Evolutionary conservation across 1,140 invertebrate species (phyloP).

Genomic region (Globodera ellingtonae): DNA sequence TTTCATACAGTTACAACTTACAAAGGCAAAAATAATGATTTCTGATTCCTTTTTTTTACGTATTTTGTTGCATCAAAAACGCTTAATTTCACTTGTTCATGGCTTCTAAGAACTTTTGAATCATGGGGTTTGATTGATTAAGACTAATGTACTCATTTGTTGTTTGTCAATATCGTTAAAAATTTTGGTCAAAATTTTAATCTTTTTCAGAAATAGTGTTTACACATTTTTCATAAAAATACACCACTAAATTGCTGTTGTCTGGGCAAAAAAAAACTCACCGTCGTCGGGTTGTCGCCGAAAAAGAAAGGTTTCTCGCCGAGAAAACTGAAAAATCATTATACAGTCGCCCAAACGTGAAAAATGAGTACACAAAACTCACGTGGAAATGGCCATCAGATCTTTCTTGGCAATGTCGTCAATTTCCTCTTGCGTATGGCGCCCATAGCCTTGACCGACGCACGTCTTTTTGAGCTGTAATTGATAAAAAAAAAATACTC

Average conservation of each 20-base stretch:
- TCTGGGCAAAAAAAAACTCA: constrained; percentile 59
- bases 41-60: too few species aligned
- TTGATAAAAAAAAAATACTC: not conserved
- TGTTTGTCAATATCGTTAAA: not conserved
- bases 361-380: not conserved
- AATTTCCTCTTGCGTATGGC: constrained; percentile 85
- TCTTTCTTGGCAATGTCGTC: constrained; percentile 86
- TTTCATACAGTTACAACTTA: too few species aligned
- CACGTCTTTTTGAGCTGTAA: constrained; percentile 32
- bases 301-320: constrained; percentile 91
- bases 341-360: constrained; percentile 66
- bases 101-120: too few species aligned
- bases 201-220: too few species aligned
- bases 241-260: not conserved
- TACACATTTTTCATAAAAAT: too few species aligned
- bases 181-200: too few species aligned
- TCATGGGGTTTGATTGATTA: too few species aligned
- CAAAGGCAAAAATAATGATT: too few species aligned
- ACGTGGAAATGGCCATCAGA: constrained; percentile 81
- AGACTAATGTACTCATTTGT: not conserved
- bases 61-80: too few species aligned
- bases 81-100: too few species aligned
- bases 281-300: constrained; percentile 82
- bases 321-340: constrained; percentile 80
- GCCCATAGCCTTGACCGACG: constrained; percentile 75